These are phyloP conservation scores for Onychomys leucogaster DNA, from an alignment of 2,797 vertebrate species.

Conservation along the genomic window DNA sequence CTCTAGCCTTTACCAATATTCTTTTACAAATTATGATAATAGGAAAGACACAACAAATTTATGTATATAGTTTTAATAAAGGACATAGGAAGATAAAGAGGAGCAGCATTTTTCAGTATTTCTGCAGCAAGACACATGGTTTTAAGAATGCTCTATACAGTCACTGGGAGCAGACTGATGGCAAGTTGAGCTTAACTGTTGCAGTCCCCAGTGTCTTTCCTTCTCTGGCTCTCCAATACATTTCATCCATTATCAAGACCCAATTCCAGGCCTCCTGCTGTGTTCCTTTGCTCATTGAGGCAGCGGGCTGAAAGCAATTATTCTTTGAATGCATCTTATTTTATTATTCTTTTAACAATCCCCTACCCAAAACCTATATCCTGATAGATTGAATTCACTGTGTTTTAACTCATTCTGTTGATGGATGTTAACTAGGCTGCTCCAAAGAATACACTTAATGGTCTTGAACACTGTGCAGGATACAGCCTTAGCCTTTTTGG, in stretches of 20 bases:
- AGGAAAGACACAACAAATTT: slow-evolving; percentile 55
- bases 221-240: slow-evolving; percentile 57
- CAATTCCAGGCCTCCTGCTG: slow-evolving; percentile 38
- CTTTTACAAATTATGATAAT: slow-evolving; percentile 53
- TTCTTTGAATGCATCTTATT: slow-evolving; percentile 23
- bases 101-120: slow-evolving; percentile 64
- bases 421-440: slow-evolving; percentile 28
- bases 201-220: slow-evolving; percentile 63
- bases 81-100: slow-evolving; percentile 67
- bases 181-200: slow-evolving; percentile 71
- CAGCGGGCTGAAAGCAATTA: not conserved
- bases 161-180: slow-evolving; percentile 66
- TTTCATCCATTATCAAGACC: not conserved
- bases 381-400: slow-evolving; percentile 62
- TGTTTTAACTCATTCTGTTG: slow-evolving; percentile 70
- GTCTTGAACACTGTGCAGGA: not conserved
- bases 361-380: not conserved
- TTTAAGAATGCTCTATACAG: slow-evolving; percentile 70
- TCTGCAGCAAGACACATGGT: slow-evolving; percentile 61
- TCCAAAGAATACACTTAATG: slow-evolving; percentile 2
- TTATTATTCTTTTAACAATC: not conserved
- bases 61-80: slow-evolving; percentile 73
- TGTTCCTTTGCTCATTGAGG: slow-evolving; percentile 7
- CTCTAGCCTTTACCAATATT: slow-evolving; percentile 46
- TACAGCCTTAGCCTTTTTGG: slow-evolving; percentile 37